Conservation (phyloP, 2,797 vertebrate genomes). For the Macroramphosus scolopax region DNA sequence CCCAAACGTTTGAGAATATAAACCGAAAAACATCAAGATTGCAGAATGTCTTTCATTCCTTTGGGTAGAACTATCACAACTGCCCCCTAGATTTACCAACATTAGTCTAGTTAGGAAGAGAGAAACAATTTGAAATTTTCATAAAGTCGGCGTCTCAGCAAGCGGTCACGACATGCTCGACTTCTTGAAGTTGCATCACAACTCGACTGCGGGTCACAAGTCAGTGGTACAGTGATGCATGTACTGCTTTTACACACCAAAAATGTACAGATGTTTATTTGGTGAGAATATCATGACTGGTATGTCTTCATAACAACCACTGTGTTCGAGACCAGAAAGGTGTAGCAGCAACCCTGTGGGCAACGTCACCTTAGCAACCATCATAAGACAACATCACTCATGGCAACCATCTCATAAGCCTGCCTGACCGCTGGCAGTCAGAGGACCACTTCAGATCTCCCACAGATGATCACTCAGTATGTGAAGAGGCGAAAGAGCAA, state of each 20-base stretch:
- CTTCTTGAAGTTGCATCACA: background rate
- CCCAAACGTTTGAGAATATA: background rate
- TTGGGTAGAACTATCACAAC: background rate
- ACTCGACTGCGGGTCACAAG: too few relatives aligned
- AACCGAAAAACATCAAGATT: background rate
- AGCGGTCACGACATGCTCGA: too few relatives aligned
- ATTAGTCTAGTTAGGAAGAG: too few relatives aligned
- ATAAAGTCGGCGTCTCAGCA: too few relatives aligned
- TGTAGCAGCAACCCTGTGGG: slow-evolving; percentile 48
- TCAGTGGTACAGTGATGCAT: too few relatives aligned
- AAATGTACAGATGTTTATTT: slow-evolving; percentile 4
- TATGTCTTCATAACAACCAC: slow-evolving; percentile 31
- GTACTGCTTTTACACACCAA: background rate
- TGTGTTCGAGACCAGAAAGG: slow-evolving; percentile 12
- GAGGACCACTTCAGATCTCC: slow-evolving; percentile 46
- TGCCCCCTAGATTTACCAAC: too few relatives aligned
- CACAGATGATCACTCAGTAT: too few relatives aligned
- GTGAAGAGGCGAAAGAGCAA: slow-evolving; percentile 19
- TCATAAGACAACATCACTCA: slow-evolving; percentile 38
- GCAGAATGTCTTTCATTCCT: background rate
- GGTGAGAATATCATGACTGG: slow-evolving; percentile 6
- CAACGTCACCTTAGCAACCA: slow-evolving; percentile 55
- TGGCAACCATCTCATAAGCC: slow-evolving; percentile 54
- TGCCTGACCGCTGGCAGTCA: slow-evolving; percentile 37
- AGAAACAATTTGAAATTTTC: too few relatives aligned